These are phyloP conservation scores for Zonitis immaculata DNA, from an alignment of 2,888 invertebrate genomes.

Conservation along the genomic window DNA sequence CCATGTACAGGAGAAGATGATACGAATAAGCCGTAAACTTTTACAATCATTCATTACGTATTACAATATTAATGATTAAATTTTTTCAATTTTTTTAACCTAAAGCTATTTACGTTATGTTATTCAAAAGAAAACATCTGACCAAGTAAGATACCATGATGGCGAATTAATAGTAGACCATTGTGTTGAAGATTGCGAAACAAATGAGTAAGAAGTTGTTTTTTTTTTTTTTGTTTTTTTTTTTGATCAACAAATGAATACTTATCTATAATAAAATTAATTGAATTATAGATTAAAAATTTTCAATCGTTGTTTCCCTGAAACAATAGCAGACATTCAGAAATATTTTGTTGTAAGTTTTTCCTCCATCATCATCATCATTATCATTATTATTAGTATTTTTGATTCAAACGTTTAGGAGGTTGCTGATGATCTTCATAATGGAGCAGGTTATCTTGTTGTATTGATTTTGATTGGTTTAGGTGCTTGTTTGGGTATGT, in stretches of 20 bases:
- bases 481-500: conserved; percentile 52
- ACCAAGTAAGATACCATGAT: not conserved
- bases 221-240: no score
- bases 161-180: not conserved
- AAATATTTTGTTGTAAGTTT: not conserved
- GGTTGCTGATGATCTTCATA: not conserved
- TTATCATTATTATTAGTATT: not conserved
- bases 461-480: conserved; percentile 24
- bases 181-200: not conserved
- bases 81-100: not conserved
- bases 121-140: no score
- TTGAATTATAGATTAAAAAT: not conserved
- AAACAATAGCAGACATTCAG: not conserved
- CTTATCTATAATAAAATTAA: no score
- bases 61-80: not conserved
- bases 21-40: conserved; percentile 37
- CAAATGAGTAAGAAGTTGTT: not conserved
- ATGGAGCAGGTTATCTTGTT: not conserved
- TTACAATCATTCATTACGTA: not conserved
- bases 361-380: no score
- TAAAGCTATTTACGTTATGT: not conserved
- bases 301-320: not conserved
- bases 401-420: not conserved
- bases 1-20: conserved; percentile 48
- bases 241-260: no score